phyloP scores from a whole-genome alignment of 2,888 invertebrate genomes.

The Ephialtes manifestator region DNA sequence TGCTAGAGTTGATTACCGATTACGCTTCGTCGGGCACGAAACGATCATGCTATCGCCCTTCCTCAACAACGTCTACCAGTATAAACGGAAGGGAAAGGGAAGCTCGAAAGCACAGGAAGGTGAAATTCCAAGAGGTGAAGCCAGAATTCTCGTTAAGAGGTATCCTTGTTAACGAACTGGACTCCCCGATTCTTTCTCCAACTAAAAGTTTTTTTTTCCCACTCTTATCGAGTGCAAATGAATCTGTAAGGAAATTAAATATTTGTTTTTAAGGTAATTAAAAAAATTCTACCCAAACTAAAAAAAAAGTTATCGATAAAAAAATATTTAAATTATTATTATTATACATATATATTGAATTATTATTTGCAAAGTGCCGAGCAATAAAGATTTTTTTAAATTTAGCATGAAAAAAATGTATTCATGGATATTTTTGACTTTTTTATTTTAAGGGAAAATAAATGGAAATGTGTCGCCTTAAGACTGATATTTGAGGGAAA shows the following conservation, averaged over 20 bases:
- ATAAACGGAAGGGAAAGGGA: not conserved
- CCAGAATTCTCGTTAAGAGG: conserved; percentile 22
- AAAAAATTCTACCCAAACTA: not conserved
- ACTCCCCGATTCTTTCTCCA: not conserved
- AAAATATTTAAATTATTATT: too few species aligned
- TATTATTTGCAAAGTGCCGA: too few species aligned
- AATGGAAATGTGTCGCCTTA: too few species aligned
- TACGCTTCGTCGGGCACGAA: conserved; percentile 64
- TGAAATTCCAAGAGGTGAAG: conserved; percentile 1
- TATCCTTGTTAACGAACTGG: conserved; percentile 31
- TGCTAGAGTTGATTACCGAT: conserved; percentile 65
- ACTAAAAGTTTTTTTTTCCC: not conserved
- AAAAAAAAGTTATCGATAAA: too few species aligned
- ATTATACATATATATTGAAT: too few species aligned
- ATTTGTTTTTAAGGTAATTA: not conserved
- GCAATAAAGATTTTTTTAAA: too few species aligned
- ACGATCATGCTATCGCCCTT: conserved; percentile 45
- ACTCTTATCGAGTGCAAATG: not conserved
- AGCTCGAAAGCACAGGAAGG: not conserved
- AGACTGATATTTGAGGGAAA: too few species aligned
- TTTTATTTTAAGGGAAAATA: too few species aligned
- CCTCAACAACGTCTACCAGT: conserved; percentile 5
- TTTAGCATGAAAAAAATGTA: too few species aligned
- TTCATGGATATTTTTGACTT: too few species aligned
- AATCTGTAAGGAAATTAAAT: not conserved